Evolutionary conservation across 23 tunicate genomes (phyloP).

Genomic region (Styela plicata): DNA sequence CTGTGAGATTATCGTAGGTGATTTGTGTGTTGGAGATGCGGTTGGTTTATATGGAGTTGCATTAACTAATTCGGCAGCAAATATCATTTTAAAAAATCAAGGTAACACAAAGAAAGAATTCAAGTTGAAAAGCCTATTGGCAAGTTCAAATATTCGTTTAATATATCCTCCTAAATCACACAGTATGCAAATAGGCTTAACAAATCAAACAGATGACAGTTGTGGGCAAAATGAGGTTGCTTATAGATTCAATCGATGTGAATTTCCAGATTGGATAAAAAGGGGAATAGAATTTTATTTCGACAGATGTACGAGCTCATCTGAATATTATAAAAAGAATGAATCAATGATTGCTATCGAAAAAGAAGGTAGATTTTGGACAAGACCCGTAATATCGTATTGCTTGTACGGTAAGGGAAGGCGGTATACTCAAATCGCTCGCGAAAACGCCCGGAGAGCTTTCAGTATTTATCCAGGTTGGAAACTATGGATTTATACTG

Average conservation of each 20-base stretch:
- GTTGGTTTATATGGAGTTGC: background rate
- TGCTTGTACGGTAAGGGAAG: conserved; percentile 3
- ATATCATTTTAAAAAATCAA: background rate
- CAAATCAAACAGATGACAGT: background rate
- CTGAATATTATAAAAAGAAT: background rate
- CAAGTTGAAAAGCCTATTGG: background rate
- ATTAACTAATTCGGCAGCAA: background rate
- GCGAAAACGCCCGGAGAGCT: background rate
- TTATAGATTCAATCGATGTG: background rate
- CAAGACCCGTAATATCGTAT: conserved; percentile 4
- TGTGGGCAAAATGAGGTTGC: conserved; percentile 20
- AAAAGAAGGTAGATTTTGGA: background rate
- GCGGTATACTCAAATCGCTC: background rate
- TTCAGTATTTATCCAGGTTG: conserved; percentile 20
- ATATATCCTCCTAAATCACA: conserved; percentile 8
- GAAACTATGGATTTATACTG: conserved; percentile 15
- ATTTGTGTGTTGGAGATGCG: background rate
- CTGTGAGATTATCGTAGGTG: background rate
- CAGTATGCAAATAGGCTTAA: conserved; percentile 4
- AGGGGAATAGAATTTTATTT: conserved; percentile 19
- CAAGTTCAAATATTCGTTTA: background rate
- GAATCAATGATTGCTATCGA: background rate
- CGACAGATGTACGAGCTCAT: conserved; percentile 3
- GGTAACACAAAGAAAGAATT: background rate
- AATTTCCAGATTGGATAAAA: conserved; percentile 16